Evolutionary conservation across 2,113 vertebrate genomes (phyloP), one percentile per base, ranked within the genome.

Genomic region (Colistium nudipinnis): DNA sequence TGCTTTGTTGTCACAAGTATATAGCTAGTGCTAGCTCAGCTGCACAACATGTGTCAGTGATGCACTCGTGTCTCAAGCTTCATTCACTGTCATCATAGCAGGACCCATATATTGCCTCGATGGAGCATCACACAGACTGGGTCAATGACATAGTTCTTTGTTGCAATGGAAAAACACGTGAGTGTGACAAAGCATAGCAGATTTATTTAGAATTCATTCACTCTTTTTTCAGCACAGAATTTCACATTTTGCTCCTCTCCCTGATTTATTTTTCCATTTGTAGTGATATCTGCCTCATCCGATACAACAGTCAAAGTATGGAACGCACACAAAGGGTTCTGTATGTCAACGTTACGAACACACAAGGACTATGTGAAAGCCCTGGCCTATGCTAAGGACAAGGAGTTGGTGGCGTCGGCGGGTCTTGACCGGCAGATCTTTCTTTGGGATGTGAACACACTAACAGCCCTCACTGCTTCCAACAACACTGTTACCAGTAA

Each of bases 291-390:
- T 70, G 97, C 97, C 33, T 98, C 98, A 41, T 99, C 97, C 1
- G 97, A 99, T 77, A 99, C 97, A 1, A 99, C 97, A 38, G 97
- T 99, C 36, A 99, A 99, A 94, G 97, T 99, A 20, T 99, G 98
- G 98, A 99, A 99, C n/a, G 98, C 98, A 4, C 98, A 99, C 74
- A 99, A 99, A 87, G 98, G 98, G 6, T 99, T 99, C 92, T 99
- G 98, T 81, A 99, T 99, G 97, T 99, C 98, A 5, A 99, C 97
- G 72, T 92, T 99, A 93, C 94, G 98, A 86, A 99, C 97, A 0
- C 97, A 99, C 83, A 99, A 99, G 94, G 98, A 99, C 88, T 99
- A 99, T 7, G 98, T 99, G 51, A 99, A 99, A 92, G 97, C 97
- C 35, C 90, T 99, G 87, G 98, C 98, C 0, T 99, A 99, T 51